phyloP scores from a whole-genome alignment of 1,140 invertebrate genomes.

The Drosophila nebulosa region DNA sequence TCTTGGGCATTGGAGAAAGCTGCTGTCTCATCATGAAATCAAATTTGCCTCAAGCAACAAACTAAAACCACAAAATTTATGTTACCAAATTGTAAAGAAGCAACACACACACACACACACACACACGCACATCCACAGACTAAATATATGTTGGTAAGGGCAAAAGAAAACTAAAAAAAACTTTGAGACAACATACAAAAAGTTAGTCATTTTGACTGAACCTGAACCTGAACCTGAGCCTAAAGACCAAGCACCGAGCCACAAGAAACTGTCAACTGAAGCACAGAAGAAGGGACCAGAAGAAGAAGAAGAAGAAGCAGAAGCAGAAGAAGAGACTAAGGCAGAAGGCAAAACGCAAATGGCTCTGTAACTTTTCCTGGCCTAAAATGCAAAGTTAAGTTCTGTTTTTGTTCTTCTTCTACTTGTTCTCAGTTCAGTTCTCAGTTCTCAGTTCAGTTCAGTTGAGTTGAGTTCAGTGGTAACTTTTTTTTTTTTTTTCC shows the following conservation, averaged over 20 bases:
- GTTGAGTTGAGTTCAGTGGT: slow-evolving; percentile 11
- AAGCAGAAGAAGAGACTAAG: not conserved
- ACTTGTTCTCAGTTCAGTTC: not conserved
- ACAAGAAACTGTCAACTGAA: slow-evolving; percentile 50
- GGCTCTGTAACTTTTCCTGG: slow-evolving; percentile 32
- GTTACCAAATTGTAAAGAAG: not conserved
- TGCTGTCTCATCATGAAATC: not conserved
- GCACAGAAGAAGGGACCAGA: no score
- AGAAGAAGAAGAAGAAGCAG: no score
- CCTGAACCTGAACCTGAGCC: slow-evolving; percentile 22
- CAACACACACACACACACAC: not conserved
- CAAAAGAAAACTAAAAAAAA: slow-evolving; percentile 28
- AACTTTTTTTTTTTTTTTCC: no score
- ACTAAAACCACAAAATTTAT: not conserved
- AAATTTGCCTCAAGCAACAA: not conserved
- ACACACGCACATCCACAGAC: slow-evolving; percentile 25
- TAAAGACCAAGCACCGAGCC: slow-evolving; percentile 21
- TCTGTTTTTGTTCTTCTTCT: slow-evolving; percentile 7
- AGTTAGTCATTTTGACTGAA: slow-evolving; percentile 20
- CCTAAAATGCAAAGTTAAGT: slow-evolving; percentile 66
- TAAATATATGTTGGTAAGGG: not conserved
- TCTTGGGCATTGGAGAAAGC: not conserved
- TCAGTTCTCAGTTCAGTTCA: not conserved
- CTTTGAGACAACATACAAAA: slow-evolving; percentile 43
- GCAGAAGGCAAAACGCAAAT: not conserved